phyloP scores from a whole-genome alignment of 1,140 invertebrate species.

The Thaumetopoea pityocampa region DNA sequence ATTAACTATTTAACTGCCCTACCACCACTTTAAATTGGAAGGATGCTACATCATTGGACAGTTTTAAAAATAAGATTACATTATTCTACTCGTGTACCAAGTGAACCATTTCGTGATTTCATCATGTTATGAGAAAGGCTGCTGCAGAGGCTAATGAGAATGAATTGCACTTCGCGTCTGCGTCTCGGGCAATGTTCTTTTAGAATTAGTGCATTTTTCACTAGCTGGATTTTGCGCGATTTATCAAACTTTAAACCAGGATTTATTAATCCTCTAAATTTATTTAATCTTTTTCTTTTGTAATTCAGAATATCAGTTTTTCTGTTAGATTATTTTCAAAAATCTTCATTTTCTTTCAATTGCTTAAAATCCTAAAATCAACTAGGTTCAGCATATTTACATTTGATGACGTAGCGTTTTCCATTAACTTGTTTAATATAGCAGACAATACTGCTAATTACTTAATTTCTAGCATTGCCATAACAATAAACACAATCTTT shows the following conservation, averaged over 20 bases:
- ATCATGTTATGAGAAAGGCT: constrained; percentile 42
- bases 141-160: constrained; percentile 45
- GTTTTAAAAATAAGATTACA: not conserved
- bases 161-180: constrained; percentile 41
- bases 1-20: too few relatives aligned
- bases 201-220: constrained; percentile 56
- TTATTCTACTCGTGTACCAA: constrained; percentile 13
- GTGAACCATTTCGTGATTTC: constrained; percentile 23
- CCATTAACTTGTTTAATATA: too few relatives aligned
- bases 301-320: too few relatives aligned
- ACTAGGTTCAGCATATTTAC: too few relatives aligned
- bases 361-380: too few relatives aligned
- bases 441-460: too few relatives aligned
- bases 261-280: constrained; percentile 43
- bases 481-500: constrained; percentile 34
- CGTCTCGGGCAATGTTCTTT: constrained; percentile 36
- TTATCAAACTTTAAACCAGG: constrained; percentile 39
- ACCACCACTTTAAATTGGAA: too few relatives aligned
- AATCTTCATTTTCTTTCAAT: too few relatives aligned
- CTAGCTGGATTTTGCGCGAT: constrained; percentile 37
- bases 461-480: constrained; percentile 9
- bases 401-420: too few relatives aligned
- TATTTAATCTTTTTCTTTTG: constrained; percentile 34
- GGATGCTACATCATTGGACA: too few relatives aligned
- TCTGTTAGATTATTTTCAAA: too few relatives aligned